These are phyloP conservation scores for Drosophila virilis DNA, from an alignment of 1,140 invertebrate species.

Conservation along the genomic window DNA sequence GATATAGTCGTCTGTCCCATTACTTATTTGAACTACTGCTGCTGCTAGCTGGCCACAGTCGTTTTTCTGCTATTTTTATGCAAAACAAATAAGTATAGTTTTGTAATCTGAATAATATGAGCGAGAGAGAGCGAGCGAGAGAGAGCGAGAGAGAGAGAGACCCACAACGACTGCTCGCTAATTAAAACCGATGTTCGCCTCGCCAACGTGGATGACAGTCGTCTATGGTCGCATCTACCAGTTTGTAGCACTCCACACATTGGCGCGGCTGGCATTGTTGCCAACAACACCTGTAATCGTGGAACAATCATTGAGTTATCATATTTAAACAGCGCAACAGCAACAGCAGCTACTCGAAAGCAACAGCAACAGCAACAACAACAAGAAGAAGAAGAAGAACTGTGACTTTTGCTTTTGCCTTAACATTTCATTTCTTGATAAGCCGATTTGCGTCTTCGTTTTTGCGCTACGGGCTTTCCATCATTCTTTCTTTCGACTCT, in stretches of 20 bases:
- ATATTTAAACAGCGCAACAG: constrained; percentile 56
- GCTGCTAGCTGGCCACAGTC: constrained; percentile 23
- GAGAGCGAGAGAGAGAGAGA: constrained; percentile 22
- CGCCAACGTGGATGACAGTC: constrained; percentile 15
- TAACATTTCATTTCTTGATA: constrained; percentile 62
- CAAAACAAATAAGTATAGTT: constrained; percentile 69
- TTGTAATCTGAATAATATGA: constrained; percentile 75
- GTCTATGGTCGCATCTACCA: constrained; percentile 32
- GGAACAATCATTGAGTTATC: constrained; percentile 68
- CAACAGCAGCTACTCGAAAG: constrained; percentile 15
- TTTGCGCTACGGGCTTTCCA: constrained; percentile 17
- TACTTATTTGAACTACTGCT: constrained; percentile 29
- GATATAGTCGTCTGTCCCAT: background rate
- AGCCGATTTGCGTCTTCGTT: constrained; percentile 77
- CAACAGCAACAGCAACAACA: too few relatives aligned
- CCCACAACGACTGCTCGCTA: constrained; percentile 56
- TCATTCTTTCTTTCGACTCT: constrained; percentile 40
- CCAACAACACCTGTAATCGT: constrained; percentile 79
- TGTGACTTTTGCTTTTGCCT: constrained; percentile 55
- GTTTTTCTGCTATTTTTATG: constrained; percentile 65
- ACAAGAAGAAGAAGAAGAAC: constrained; percentile 30
- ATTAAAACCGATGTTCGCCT: constrained; percentile 68
- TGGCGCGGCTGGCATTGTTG: constrained; percentile 21
- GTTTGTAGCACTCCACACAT: constrained; percentile 29
- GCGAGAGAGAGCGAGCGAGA: constrained; percentile 23